These are phyloP conservation scores for Montifringilla adamsi DNA, from an alignment of 2,113 vertebrate species.

Conservation along the genomic window DNA sequence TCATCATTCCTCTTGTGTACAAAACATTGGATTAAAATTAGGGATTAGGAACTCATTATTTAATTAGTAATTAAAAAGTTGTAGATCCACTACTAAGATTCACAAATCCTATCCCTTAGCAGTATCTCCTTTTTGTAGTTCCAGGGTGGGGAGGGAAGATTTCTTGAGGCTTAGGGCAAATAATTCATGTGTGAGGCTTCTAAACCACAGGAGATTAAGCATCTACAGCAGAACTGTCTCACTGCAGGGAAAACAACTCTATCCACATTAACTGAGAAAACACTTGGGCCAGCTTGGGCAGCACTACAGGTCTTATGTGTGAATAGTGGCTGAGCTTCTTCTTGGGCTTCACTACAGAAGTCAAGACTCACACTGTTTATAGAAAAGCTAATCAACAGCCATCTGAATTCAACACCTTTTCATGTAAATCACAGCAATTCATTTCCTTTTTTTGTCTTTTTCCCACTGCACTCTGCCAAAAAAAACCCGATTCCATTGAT, in stretches of 20 bases:
- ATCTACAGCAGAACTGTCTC: not conserved
- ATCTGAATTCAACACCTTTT: not conserved
- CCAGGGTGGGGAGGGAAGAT: not conserved
- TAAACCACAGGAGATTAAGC: not conserved
- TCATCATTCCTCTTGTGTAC: not conserved
- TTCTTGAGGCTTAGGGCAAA: not conserved
- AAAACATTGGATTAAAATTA: not conserved
- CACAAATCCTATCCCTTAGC: not conserved
- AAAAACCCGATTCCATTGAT: not conserved
- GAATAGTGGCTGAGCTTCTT: not conserved
- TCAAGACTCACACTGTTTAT: not conserved
- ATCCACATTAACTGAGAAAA: not conserved
- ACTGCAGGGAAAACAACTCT: not conserved
- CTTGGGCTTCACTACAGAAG: not conserved
- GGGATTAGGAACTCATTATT: not conserved
- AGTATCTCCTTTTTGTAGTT: not conserved
- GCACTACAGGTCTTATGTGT: not conserved
- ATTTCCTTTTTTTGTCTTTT: not conserved
- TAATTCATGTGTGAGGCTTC: not conserved
- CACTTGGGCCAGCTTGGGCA: accelerated
- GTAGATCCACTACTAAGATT: not conserved
- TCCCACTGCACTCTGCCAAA: not conserved
- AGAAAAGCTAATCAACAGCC: not conserved
- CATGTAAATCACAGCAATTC: not conserved
- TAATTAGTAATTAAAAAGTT: not conserved